Evolutionary conservation across 2,113 vertebrate genomes (phyloP).

Genomic region (Ondatra zibethicus): DNA sequence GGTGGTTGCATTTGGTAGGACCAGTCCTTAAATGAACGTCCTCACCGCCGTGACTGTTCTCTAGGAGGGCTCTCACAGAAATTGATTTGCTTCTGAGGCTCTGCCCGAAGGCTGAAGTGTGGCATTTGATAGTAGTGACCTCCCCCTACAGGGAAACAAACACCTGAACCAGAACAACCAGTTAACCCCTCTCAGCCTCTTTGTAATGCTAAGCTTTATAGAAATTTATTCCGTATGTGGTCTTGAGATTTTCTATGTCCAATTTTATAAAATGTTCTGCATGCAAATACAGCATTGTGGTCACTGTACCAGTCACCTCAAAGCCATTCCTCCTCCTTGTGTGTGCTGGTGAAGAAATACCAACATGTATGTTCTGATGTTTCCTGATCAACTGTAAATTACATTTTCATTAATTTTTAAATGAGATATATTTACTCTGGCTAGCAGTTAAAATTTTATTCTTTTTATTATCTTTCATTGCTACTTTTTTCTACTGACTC

Average conservation of each 20-base stretch:
- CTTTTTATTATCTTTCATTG: slow-evolving; percentile 79
- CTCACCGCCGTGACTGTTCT: neutral
- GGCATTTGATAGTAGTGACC: slow-evolving; percentile 58
- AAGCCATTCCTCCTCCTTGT: slow-evolving; percentile 41
- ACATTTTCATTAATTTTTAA: slow-evolving; percentile 79
- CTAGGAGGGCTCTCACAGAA: slow-evolving; percentile 45
- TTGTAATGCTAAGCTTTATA: slow-evolving; percentile 67
- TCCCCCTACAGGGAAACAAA: slow-evolving; percentile 45
- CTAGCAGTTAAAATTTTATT: slow-evolving; percentile 78
- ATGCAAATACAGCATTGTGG: slow-evolving; percentile 66
- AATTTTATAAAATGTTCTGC: slow-evolving; percentile 74
- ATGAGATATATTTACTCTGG: slow-evolving; percentile 78
- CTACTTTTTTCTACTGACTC: slow-evolving; percentile 75
- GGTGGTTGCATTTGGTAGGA: slow-evolving; percentile 13
- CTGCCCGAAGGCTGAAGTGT: slow-evolving; percentile 21
- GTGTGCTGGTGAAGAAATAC: slow-evolving; percentile 70
- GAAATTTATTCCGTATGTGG: slow-evolving; percentile 66
- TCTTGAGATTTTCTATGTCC: slow-evolving; percentile 72
- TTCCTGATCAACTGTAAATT: slow-evolving; percentile 69
- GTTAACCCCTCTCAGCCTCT: slow-evolving; percentile 58
- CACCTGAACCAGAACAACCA: slow-evolving; percentile 53
- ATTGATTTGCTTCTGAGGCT: slow-evolving; percentile 53
- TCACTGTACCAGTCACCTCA: slow-evolving; percentile 49
- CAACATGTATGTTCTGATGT: slow-evolving; percentile 67
- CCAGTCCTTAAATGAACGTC: neutral